Conservation (phyloP, 2,888 invertebrate species). For the Sminthurides aquaticus region DNA sequence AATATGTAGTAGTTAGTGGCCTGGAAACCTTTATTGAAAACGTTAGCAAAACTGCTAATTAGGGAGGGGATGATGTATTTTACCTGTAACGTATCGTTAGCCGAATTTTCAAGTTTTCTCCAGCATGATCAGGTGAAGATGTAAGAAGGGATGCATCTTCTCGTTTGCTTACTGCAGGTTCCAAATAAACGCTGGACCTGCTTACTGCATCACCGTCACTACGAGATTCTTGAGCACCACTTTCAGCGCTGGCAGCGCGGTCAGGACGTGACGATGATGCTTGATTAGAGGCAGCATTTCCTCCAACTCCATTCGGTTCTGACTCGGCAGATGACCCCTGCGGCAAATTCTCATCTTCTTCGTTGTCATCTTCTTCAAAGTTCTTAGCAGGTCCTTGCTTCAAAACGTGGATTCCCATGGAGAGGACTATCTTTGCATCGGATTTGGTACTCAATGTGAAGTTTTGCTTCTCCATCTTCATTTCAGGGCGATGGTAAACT, state of each 20-base stretch:
- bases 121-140: conserved; percentile 13
- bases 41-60: not conserved
- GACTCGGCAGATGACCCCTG: conserved; percentile 20
- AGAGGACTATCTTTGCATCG: conserved; percentile 39
- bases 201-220: not conserved
- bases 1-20: conserved; percentile 3
- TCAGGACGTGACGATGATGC: not conserved
- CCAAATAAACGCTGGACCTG: conserved; percentile 5
- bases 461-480: conserved; percentile 42
- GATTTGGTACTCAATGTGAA: conserved; percentile 36
- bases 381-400: conserved; percentile 20
- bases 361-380: conserved; percentile 17
- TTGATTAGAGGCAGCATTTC: not conserved
- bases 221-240: not conserved
- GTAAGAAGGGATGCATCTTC: conserved; percentile 30
- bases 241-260: not conserved
- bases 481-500: conserved; percentile 38
- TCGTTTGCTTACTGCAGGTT: conserved; percentile 20
- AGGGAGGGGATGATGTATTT: no score
- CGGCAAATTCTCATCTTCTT: conserved; percentile 29
- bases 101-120: conserved; percentile 38
- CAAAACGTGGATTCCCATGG: conserved; percentile 34
- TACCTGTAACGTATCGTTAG: conserved; percentile 33
- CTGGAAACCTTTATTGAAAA: no score
- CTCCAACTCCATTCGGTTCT: not conserved